These are phyloP conservation scores for Brachionus angularis DNA, from an alignment of 1,140 invertebrate species.

Conservation along the genomic window DNA sequence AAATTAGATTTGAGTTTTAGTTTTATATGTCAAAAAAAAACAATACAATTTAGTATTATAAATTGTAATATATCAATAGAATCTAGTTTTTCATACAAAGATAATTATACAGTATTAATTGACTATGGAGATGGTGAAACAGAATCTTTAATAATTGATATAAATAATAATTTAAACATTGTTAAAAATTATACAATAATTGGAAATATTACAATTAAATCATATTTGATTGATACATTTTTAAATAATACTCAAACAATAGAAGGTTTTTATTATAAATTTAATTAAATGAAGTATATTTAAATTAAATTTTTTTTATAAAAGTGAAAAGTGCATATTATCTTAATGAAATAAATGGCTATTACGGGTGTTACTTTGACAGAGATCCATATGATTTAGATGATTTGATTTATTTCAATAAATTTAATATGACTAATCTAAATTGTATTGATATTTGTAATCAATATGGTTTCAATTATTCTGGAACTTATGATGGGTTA, in stretches of 20 bases:
- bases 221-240: not conserved
- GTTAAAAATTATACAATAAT: not conserved
- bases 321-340: not conserved
- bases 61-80: not conserved
- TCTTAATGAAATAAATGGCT: not conserved
- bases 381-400: not conserved
- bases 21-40: not conserved
- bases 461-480: not conserved
- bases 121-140: not conserved
- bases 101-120: not conserved
- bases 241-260: too few species aligned
- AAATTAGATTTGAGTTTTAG: not conserved
- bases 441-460: not conserved
- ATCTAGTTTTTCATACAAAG: not conserved
- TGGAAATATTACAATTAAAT: not conserved
- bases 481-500: not conserved
- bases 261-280: not conserved
- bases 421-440: not conserved
- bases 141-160: not conserved
- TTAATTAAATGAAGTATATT: not conserved
- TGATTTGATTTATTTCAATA: not conserved
- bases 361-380: slow-evolving; percentile 14
- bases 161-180: not conserved
- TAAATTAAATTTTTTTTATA: not conserved
- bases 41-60: not conserved